Base-by-base conservation (phyloP, 2,797 vertebrate species). In the Manis javanica region DNA sequence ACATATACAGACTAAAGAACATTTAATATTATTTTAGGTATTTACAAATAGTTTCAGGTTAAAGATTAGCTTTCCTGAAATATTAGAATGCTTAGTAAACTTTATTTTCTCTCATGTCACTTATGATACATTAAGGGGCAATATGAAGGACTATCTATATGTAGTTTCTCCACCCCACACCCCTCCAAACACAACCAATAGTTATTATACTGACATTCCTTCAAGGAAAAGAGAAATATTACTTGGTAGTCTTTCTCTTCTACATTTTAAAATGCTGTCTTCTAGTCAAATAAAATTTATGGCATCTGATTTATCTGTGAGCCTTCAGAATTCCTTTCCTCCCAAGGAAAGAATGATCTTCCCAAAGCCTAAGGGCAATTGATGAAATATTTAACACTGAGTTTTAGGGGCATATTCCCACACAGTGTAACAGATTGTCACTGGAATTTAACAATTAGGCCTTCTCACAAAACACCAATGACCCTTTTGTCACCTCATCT, bases 21-120 rank as follows among this genome's bases (percentile, higher is more conserved):
- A 94, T n/a, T 83, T 72, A 83, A 34, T 87, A 83, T 94, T 90
- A 97, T 78, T 94, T 90, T 26, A 14, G 34, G 24, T 81, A 75
- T 89, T 94, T 93, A 53, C 3, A 92, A 83, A 21, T 94, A 29
- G 83, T 90, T 78, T 95, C 34, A 78, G 75, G 63, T 78, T 53
- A 90, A 97, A 90, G 37, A 57, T 59, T 26, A 81, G 7, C 46
- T 83, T 96, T 90, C 63, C 75, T 86, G 55, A 92, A 82, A 92
- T 89, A 51, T 75, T 23, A 87, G 34, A 92, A n/a, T 61, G 87
- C 86, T 71, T 29, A 83, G 31, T 72, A 92, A 71, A 72, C 24
- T 34, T 91, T 82, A 66, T 66, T 95, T 95, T 90, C 18, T 91
- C 74, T 93, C 46, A 63, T 78, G 34, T n/a, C 34, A 66, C 21